These are phyloP conservation scores for Elachura formosa DNA, from an alignment of 2,113 vertebrate species.

Conservation along the genomic window DNA sequence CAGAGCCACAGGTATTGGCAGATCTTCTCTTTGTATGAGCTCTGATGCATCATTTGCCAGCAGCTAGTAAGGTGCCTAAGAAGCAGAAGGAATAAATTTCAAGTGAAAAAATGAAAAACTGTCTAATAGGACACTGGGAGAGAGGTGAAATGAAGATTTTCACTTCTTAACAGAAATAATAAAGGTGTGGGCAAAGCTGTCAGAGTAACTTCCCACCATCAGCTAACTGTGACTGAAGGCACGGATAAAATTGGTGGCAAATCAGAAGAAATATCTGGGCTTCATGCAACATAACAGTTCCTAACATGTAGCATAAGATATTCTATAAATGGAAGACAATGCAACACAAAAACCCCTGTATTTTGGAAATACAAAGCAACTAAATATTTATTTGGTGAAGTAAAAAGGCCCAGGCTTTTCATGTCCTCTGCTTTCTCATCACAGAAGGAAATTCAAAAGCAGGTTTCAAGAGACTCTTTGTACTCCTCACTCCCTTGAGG, in stretches of 20 bases:
- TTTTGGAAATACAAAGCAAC: not conserved
- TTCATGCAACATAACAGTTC: not conserved
- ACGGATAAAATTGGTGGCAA: not conserved
- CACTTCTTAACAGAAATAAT: conserved; percentile 15
- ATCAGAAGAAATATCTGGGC: not conserved
- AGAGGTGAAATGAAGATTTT: conserved; percentile 1
- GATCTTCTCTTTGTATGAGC: not conserved
- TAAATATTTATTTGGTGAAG: not conserved
- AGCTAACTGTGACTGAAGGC: not conserved
- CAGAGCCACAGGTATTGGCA: not conserved
- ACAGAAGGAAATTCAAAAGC: not conserved
- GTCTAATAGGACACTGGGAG: not conserved
- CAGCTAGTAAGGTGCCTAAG: not conserved
- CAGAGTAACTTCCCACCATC: not conserved
- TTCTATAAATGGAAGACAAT: not conserved
- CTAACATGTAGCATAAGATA: not conserved
- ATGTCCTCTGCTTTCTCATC: not conserved
- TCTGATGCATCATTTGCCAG: not conserved
- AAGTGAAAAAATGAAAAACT: not conserved
- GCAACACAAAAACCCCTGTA: not conserved
- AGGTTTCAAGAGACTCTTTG: not conserved
- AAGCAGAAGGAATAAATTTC: not conserved
- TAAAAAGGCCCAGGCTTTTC: not conserved
- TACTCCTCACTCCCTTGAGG: not conserved
- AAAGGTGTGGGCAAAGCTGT: conserved; percentile 18